Conservation (phyloP, 2,888 invertebrate species). For the Galerucella calmariensis region DNA sequence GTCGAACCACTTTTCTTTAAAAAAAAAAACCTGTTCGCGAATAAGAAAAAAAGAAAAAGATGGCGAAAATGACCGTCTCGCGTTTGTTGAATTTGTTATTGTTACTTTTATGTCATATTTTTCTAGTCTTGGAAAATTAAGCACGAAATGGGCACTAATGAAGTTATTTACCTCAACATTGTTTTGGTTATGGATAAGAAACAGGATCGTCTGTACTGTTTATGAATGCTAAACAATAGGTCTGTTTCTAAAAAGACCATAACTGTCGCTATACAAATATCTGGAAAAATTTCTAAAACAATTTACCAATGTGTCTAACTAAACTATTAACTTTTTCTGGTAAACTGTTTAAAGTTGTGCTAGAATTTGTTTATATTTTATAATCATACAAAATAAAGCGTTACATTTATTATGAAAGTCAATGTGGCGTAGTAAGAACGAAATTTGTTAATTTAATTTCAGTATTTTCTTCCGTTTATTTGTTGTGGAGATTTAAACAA, state of each 20-base stretch:
- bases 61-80: slow-evolving; percentile 19
- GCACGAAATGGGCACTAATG: neutral
- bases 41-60: slow-evolving; percentile 15
- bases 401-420: neutral
- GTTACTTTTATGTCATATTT: slow-evolving; percentile 14
- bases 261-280: neutral
- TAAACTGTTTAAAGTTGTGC: neutral
- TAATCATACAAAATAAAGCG: neutral
- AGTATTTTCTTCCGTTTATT: neutral
- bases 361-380: neutral
- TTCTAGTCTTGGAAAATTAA: slow-evolving; percentile 1
- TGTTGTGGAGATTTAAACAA: neutral
- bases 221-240: neutral
- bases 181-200: slow-evolving; percentile 6
- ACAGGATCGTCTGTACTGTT: neutral
- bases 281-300: neutral
- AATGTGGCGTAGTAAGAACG: neutral
- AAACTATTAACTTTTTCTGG: too few relatives aligned
- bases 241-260: neutral
- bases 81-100: slow-evolving; percentile 23
- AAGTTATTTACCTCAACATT: slow-evolving; percentile 5
- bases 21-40: slow-evolving; percentile 44
- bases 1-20: slow-evolving; percentile 36
- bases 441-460: neutral
- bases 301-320: neutral